These are phyloP conservation scores for Drosophila gaucha DNA, from an alignment of 2,888 invertebrate species.

Conservation along the genomic window DNA sequence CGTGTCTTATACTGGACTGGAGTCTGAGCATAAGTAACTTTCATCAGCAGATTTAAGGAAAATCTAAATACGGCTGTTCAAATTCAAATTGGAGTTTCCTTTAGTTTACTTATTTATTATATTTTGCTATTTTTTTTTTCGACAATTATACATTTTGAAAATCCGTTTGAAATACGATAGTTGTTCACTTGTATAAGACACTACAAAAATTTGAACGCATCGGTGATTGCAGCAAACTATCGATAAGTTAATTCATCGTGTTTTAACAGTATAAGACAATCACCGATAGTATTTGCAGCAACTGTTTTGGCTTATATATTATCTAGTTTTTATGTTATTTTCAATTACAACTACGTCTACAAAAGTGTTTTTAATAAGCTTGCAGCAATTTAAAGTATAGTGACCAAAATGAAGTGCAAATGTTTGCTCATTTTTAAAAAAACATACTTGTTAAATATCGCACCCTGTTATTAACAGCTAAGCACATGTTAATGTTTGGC, in stretches of 20 bases:
- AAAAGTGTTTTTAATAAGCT: too few species aligned
- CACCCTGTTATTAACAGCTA: conserved; percentile 13
- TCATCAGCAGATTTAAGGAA: neutral
- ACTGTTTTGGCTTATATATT: neutral
- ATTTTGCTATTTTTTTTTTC: neutral
- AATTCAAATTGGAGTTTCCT: neutral
- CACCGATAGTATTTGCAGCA: neutral
- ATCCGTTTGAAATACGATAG: neutral
- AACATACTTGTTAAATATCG: neutral
- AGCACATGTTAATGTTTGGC: conserved; percentile 1
- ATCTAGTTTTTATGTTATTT: too few species aligned
- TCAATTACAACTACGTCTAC: neutral
- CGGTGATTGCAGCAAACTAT: neutral
- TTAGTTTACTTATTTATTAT: neutral
- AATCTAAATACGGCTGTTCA: neutral
- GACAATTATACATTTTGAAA: neutral
- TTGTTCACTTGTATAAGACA: neutral
- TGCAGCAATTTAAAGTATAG: neutral
- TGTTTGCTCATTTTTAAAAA: neutral
- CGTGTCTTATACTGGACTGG: neutral
- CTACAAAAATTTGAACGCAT: neutral
- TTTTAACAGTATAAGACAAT: neutral
- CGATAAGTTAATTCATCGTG: neutral
- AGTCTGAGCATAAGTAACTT: neutral
- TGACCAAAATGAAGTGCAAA: neutral